Base-by-base conservation (phyloP, 37 sponge, comb jelly and placozoan species). In the Hormiphora californensis region DNA sequence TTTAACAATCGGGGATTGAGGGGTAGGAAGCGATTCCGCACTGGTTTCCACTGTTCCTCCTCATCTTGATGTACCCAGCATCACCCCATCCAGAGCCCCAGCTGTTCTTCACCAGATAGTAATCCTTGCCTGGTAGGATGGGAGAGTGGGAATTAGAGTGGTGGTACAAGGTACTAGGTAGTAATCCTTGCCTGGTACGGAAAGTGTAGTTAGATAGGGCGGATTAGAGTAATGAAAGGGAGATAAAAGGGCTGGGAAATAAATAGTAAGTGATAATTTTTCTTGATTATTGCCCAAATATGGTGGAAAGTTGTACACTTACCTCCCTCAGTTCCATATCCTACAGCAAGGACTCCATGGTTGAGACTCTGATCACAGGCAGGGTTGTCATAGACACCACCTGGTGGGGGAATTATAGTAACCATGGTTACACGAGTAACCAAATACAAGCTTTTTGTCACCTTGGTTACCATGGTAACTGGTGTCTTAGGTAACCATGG, bases 51-150 rank as follows among this genome's bases (percentile, higher is more conserved):
- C 11, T 33, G 27, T 73, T 73, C 43, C 81, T 37, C 44, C 81
- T 73, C 81, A 73, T 73, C 81, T 73, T 73, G 46, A 73, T 41
- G 46, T 73, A 73, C 25, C 81, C 81, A 73, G 25, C 43, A n/a
- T 36, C 39, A 11, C 81, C 81, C 81, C 81, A 73, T 0, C 15
- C 23, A 28, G 81, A 19, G 1, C 81, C 81, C 81, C 81, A 73
- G n/a, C 46, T 43, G 81, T 73, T 73, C 81, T 73, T 73, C 5
- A 73, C 81, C n/a, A 73, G 81, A 46, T 43, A 73, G 81, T 73
- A 73, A 28, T 73, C 81, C 25, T 73, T 73, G 41, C 81, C 81
- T 73, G 81, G 61, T 28, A 57, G 59, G 59, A 3, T 23, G 59
- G 25, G 59, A 30, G 25, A n/a, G 23, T 19, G 59, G 23, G 59